Evolutionary conservation across 2,113 vertebrate species (phyloP).

Genomic region (Chionomys nivalis): DNA sequence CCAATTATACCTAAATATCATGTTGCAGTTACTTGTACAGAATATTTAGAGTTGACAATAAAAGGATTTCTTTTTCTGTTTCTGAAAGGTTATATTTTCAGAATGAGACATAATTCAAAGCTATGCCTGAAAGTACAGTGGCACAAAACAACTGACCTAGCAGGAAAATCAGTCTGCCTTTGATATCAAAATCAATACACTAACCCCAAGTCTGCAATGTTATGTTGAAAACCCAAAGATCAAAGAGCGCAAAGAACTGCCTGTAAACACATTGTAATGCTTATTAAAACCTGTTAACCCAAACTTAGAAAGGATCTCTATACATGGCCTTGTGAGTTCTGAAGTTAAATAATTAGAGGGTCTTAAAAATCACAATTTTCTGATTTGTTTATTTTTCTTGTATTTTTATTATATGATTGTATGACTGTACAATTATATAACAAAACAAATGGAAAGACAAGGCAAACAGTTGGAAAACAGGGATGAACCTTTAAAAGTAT

Average conservation of each 20-base stretch:
- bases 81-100: not conserved
- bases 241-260: not conserved
- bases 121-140: not conserved
- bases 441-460: too few relatives aligned
- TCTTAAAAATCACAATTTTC: not conserved
- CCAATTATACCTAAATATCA: not conserved
- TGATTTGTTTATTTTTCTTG: not conserved
- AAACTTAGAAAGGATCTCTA: not conserved
- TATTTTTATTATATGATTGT: not conserved
- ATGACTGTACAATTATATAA: not conserved
- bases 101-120: not conserved
- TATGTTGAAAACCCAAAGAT: not conserved
- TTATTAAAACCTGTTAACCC: not conserved
- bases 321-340: not conserved
- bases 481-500: not conserved
- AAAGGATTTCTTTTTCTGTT: not conserved
- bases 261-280: not conserved
- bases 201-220: not conserved
- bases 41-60: not conserved
- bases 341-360: not conserved
- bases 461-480: not conserved
- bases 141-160: not conserved
- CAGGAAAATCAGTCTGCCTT: not conserved
- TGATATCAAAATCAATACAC: not conserved
- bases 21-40: not conserved